Evolutionary conservation across 2,888 invertebrate genomes (phyloP), one percentile per base, ranked within the genome.

Genomic region (Junonia oenone): DNA sequence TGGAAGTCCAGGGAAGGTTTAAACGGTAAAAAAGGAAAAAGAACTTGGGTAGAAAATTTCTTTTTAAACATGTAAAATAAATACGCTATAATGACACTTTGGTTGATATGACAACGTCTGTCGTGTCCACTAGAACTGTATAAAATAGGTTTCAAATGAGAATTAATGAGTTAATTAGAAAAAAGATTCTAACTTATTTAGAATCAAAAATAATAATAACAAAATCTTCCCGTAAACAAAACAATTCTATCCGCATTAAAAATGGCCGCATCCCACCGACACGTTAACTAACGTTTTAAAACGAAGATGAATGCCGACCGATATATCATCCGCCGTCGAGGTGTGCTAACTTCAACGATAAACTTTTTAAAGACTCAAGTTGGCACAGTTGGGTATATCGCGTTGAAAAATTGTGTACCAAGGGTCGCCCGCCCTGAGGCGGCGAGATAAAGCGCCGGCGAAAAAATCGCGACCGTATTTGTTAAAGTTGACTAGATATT

Each of bases 361-460:
- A 88, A 90, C 86, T 89, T 90, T 74, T 89, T 88, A 89, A 89
- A 87, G 86, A 90, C 87, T 88, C 80, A 78, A 83, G 76, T 85
- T 78, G 73, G 71, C 72, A 68, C 71, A 70, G 71, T 71, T 52
- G 62, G 75, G 37, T 82, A 87, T 87, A 86, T 87, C 86, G 78
- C 73, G 71, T 77, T 88, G 86, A 89, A 89, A 90, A 88, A 89
- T 87, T 86, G 87, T 89, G 81, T 89, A 87, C 83, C 86, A 78
- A 73, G 73, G 72, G 71, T 66, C 72, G 70, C 63, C 66, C 67
- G 75, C 82, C 87, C 86, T 83, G 87, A 62, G 84, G 89, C 82
- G 68, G 46, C 51, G 74, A 71, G 90, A 90, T 90, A 90, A 84
- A 76, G 71, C 71, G 64, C 27, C 60, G 59, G 61, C 57, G 75